Evolutionary conservation across 2,797 vertebrate genomes (phyloP), one percentile per base, ranked within the genome.

Genomic region (Podarcis siculus): DNA sequence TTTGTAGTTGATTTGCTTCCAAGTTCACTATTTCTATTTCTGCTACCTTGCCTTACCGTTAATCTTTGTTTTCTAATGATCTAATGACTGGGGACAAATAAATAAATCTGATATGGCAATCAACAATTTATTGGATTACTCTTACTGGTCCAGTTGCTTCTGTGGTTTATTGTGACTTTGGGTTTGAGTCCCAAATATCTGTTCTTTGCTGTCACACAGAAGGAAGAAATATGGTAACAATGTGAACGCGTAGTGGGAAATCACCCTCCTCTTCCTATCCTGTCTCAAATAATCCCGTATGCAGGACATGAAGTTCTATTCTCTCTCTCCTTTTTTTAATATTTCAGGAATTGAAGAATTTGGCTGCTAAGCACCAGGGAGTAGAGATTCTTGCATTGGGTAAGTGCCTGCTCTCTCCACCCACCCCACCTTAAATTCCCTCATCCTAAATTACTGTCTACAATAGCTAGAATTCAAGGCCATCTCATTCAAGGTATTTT

Each of bases 401-500:
- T 83, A 83, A n/a, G 86, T 87, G 25, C 58, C 1, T 25, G 15
- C 17, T 23, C 21, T 64, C 61, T 23, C 61, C 61, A 55, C 27
- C 19, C 0, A 15, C 25, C 25, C 19, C 8, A 45, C 19, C 23
- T 23, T n/a, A 4, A 8, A 25, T 27, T 25, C 8, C 21, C n/a
- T 64, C 35, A 39, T 15, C 19, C 3, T 39, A 25, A 15, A 42
- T 27, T 69, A 64, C 19, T 82, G 37, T 13, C 7, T 5, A 69
- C 27, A 55, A 55, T 27, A 49, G 27, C 30, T 35, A 37, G 55
- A 64, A 81, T 81, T 81, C 23, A 64, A 64, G 61, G 61, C 61
- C 61, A 23, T 64, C 21, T 64, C 19, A 64, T 55, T 55, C 37
- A 92, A 42, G 84, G 49, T 64, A 96, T 71, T 94, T 96, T 7